Percentiles rank a stretch among this genome's conserved stretches.
Evolutionary conservation across 2,113 vertebrate species (phyloP).

Genomic region (Lasiurus borealis): DNA sequence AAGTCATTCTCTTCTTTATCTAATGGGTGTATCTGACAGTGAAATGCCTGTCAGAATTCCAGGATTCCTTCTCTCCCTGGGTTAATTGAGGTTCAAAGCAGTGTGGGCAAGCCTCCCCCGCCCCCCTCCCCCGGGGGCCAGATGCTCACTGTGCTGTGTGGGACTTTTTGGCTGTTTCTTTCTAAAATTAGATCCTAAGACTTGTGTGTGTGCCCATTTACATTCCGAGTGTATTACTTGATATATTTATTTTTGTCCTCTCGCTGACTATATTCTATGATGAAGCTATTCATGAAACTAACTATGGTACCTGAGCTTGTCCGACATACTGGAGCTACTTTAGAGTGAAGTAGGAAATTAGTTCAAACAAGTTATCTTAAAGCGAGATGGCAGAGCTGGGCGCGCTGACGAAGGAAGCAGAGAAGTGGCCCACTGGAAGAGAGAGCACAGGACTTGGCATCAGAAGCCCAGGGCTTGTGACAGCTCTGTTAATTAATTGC

Average conservation of each 20-base stretch:
- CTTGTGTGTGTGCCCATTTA: constrained; percentile 75
- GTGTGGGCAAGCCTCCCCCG: constrained; percentile 53
- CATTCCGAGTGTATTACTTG: constrained; percentile 74
- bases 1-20: constrained; percentile 25
- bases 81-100: constrained; percentile 27
- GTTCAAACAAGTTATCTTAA: constrained; percentile 41
- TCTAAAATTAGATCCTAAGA: constrained; percentile 79
- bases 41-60: not conserved
- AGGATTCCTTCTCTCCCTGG: constrained; percentile 36
- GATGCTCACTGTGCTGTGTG: constrained; percentile 59
- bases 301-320: constrained; percentile 70
- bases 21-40: constrained; percentile 1
- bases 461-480: not conserved
- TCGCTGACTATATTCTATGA: constrained; percentile 72
- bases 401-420: not conserved
- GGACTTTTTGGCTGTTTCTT: constrained; percentile 68
- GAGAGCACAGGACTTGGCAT: not conserved
- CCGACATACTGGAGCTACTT: constrained; percentile 69
- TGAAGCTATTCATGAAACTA: constrained; percentile 77
- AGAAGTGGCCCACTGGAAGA: not conserved
- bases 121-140: not conserved
- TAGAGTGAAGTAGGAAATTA: constrained; percentile 72
- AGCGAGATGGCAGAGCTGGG: not conserved
- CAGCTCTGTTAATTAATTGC: constrained; percentile 1
- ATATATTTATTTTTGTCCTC: constrained; percentile 70